Percentiles rank a stretch among this genome's conserved stretches.
These are phyloP conservation scores for Rhinoptilus africanus DNA, from an alignment of 2,113 vertebrate genomes.

Conservation along the genomic window DNA sequence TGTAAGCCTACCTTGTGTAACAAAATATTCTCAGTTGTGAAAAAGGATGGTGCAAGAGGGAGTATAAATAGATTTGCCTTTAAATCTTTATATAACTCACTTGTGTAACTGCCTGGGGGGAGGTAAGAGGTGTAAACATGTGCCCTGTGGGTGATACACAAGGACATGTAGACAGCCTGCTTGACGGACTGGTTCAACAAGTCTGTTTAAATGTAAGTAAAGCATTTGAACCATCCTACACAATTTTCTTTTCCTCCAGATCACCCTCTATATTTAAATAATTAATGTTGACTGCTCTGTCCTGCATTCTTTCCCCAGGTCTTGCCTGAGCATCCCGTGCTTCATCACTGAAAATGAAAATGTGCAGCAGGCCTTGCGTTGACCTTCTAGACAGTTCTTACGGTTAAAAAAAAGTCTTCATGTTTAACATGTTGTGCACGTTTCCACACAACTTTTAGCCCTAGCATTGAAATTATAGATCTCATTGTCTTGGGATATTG, in stretches of 20 bases:
- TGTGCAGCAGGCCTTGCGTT: neutral
- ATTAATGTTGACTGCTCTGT: neutral
- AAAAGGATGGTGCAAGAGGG: neutral
- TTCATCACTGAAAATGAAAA: neutral
- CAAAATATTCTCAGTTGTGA: neutral
- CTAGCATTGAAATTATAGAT: neutral
- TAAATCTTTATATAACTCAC: slow-evolving; percentile 2
- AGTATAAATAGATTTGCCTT: neutral
- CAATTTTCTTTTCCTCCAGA: neutral
- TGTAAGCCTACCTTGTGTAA: neutral
- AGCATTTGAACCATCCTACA: neutral
- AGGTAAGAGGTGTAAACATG: neutral
- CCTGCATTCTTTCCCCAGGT: neutral
- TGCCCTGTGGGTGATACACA: neutral
- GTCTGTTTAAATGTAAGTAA: neutral
- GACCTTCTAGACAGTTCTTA: neutral
- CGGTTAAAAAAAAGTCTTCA: neutral
- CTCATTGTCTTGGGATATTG: neutral
- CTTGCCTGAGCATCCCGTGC: neutral
- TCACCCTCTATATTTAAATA: neutral
- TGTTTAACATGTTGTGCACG: neutral
- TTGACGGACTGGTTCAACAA: slow-evolving; percentile 24
- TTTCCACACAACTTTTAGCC: neutral
- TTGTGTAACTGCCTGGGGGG: neutral
- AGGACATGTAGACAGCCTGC: slow-evolving; percentile 21